These are phyloP conservation scores for Egretta garzetta DNA, from an alignment of 2,113 vertebrate genomes.

Conservation along the genomic window DNA sequence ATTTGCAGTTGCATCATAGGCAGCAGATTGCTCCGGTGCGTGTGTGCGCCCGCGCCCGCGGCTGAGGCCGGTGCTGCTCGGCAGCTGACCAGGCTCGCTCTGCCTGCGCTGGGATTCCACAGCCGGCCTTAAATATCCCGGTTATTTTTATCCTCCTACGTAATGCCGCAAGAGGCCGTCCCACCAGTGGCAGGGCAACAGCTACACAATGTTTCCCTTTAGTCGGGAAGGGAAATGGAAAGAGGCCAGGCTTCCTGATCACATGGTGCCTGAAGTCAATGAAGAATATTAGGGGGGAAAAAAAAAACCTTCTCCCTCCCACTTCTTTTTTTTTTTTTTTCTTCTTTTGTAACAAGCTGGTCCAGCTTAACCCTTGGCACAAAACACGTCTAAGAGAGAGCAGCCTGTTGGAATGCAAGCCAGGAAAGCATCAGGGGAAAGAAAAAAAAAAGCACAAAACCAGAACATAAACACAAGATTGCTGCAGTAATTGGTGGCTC, in stretches of 20 bases:
- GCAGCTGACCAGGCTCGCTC: constrained; percentile 81
- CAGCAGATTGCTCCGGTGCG: neutral
- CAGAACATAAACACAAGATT: constrained; percentile 80
- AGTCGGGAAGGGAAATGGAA: constrained; percentile 95
- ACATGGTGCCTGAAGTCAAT: constrained; percentile 85
- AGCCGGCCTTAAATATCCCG: constrained; percentile 94
- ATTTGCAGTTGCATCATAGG: constrained; percentile 69
- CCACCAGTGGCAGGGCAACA: constrained; percentile 76
- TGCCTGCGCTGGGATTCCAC: constrained; percentile 95
- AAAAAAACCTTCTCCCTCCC: constrained; percentile 20
- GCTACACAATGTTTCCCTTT: constrained; percentile 92
- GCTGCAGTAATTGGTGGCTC: constrained; percentile 83
- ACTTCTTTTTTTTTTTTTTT: neutral
- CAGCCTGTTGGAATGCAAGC: constrained; percentile 71
- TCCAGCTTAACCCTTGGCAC: constrained; percentile 78
- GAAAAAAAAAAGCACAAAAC: constrained; percentile 55
- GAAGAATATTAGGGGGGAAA: constrained; percentile 70
- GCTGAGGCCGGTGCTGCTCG: constrained; percentile 70
- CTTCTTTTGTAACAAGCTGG: constrained; percentile 31
- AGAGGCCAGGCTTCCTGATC: constrained; percentile 95
- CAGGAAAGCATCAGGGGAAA: constrained; percentile 73
- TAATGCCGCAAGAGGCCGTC: constrained; percentile 84
- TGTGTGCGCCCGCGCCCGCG: neutral
- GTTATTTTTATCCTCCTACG: constrained; percentile 99
- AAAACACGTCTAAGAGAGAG: constrained; percentile 40